phyloP scores from a whole-genome alignment of 1,140 invertebrate genomes.

The Anadara kagoshimensis region DNA sequence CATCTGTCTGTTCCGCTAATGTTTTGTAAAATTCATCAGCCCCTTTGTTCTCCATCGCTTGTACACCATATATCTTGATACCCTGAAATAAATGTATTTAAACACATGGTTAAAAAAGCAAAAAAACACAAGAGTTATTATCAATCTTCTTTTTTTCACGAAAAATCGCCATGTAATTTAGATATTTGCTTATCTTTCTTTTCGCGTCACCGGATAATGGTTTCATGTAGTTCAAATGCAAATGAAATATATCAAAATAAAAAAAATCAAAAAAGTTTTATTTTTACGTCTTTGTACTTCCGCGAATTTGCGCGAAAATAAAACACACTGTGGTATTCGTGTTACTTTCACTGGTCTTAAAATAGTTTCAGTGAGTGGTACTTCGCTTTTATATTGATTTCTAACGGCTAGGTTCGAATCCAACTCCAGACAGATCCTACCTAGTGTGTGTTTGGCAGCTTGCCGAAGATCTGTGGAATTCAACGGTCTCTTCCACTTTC shows the following conservation, averaged over 20 bases:
- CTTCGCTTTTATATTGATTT: no score
- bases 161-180: neutral
- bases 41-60: conserved; percentile 37
- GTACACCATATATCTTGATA: conserved; percentile 58
- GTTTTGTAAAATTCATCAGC: conserved; percentile 49
- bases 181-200: neutral
- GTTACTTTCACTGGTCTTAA: no score
- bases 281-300: no score
- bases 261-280: neutral
- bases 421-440: no score
- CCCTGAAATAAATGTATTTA: conserved; percentile 39
- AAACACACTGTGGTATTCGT: no score
- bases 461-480: no score
- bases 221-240: neutral
- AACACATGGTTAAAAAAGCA: conserved; percentile 1
- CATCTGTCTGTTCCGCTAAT: conserved; percentile 51
- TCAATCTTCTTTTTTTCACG: neutral
- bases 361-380: no score
- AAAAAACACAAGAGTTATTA: neutral
- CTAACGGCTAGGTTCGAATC: no score
- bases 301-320: no score
- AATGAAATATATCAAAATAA: neutral
- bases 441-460: no score
- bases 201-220: neutral
- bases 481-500: no score